These are phyloP conservation scores for Brachionus angularis DNA, from an alignment of 1,140 invertebrate species.

Conservation along the genomic window DNA sequence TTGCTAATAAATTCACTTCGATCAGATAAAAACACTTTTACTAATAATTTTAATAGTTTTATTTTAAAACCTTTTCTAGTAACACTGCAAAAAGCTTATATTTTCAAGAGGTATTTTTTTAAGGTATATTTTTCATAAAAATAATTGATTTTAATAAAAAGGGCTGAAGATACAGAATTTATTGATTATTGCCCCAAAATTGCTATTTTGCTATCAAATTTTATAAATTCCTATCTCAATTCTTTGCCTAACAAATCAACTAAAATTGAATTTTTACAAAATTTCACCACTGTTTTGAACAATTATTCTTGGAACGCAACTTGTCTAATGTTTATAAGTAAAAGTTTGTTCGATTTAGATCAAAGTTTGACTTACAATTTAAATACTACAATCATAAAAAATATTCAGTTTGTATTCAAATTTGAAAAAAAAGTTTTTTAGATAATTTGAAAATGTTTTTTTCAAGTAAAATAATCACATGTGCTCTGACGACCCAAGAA, in stretches of 20 bases:
- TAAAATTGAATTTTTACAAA: constrained; percentile 20
- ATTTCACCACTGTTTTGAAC: neutral
- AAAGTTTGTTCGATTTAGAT: constrained; percentile 12
- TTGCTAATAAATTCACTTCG: neutral
- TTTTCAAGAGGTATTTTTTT: constrained; percentile 2
- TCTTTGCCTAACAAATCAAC: neutral
- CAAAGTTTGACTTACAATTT: neutral
- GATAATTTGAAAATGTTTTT: too few relatives aligned
- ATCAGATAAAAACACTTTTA: constrained; percentile 3
- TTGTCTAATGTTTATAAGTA: constrained; percentile 31
- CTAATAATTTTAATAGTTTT: neutral
- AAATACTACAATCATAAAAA: constrained; percentile 20
- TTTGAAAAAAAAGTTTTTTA: neutral
- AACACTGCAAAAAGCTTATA: constrained; percentile 18
- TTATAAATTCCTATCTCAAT: neutral
- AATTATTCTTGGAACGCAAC: constrained; percentile 26
- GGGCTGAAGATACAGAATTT: constrained; percentile 20
- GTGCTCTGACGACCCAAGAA: constrained; percentile 33
- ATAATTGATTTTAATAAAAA: too few relatives aligned
- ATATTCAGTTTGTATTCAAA: neutral
- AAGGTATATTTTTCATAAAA: neutral
- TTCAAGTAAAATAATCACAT: constrained; percentile 18
- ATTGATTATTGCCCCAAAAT: constrained; percentile 18
- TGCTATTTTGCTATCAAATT: neutral
- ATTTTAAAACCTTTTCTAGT: neutral